Conservation (phyloP, 2,888 invertebrate genomes). For the Priocnemis perturbator region DNA sequence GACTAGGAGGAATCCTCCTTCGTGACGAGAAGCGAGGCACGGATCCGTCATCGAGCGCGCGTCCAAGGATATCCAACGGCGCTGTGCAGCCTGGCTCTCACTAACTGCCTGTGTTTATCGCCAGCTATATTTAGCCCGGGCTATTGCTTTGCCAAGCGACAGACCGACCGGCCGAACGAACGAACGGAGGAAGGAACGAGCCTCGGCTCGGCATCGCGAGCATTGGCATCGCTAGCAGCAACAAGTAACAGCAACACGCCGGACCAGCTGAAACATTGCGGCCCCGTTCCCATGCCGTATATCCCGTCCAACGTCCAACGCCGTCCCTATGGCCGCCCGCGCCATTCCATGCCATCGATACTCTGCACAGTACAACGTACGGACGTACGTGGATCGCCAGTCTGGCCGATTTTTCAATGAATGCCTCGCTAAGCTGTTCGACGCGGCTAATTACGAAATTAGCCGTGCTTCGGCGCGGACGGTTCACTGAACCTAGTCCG, state of each 20-base stretch:
- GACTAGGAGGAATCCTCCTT: too few species aligned
- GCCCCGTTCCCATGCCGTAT: too few species aligned
- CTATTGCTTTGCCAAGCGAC: slow-evolving; percentile 68
- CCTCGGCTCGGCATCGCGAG: slow-evolving; percentile 18
- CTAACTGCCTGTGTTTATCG: slow-evolving; percentile 72
- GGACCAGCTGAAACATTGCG: neutral
- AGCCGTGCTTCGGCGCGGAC: too few species aligned
- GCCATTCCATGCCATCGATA: too few species aligned
- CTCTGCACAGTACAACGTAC: too few species aligned
- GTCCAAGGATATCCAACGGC: slow-evolving; percentile 48
- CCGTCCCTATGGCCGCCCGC: too few species aligned
- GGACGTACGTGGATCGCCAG: too few species aligned
- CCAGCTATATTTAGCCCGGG: slow-evolving; percentile 69
- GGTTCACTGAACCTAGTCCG: too few species aligned
- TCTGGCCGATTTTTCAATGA: too few species aligned
- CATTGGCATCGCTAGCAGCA: slow-evolving; percentile 26
- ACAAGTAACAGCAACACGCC: slow-evolving; percentile 13
- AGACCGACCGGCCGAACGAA: slow-evolving; percentile 50
- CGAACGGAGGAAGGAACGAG: slow-evolving; percentile 28
- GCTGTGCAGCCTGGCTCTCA: slow-evolving; percentile 56
- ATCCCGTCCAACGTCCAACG: too few species aligned
- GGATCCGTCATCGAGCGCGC: slow-evolving; percentile 3
- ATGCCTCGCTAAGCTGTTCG: too few species aligned
- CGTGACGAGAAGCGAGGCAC: neutral
- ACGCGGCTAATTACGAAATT: too few species aligned